phyloP scores from a whole-genome alignment of 2,888 invertebrate genomes.

The Drosophila longiperda region DNA sequence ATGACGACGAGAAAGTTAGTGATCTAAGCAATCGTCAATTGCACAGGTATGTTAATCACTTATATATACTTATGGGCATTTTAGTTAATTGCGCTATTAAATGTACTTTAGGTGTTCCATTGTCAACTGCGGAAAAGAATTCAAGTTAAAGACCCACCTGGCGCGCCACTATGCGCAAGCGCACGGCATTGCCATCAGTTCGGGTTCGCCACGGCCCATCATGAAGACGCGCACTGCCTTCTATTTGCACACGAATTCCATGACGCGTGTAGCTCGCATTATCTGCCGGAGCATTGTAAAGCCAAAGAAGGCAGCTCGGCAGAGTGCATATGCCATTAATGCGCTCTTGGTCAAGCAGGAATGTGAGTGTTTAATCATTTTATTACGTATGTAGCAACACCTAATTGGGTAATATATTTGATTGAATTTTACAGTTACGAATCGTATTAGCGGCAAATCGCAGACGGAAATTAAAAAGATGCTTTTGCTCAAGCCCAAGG shows the following conservation, averaged over 20 bases:
- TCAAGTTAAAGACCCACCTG: conserved; percentile 97
- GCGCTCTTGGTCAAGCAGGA: conserved; percentile 94
- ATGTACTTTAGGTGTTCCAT: conserved; percentile 91
- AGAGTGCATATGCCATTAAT: conserved; percentile 92
- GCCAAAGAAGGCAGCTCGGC: conserved; percentile 94
- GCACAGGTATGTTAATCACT: conserved; percentile 75
- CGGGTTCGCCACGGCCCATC: conserved; percentile 94
- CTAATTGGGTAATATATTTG: not conserved
- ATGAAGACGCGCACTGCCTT: conserved; percentile 99
- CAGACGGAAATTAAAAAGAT: conserved; percentile 87
- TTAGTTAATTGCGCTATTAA: conserved; percentile 71
- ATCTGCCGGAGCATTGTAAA: conserved; percentile 93
- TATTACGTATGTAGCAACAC: not conserved
- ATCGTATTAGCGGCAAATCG: conserved; percentile 87
- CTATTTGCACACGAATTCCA: conserved; percentile 95
- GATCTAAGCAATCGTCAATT: conserved; percentile 84
- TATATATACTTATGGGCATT: not conserved
- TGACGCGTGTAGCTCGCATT: conserved; percentile 95
- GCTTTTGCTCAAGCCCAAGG: conserved; percentile 86
- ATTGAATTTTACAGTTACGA: conserved; percentile 84
- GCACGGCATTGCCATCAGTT: conserved; percentile 90
- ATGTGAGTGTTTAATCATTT: conserved; percentile 87
- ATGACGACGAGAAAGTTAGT: conserved; percentile 86
- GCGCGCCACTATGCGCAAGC: conserved; percentile 97
- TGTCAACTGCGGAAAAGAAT: conserved; percentile 97